Evolutionary conservation across 1,140 invertebrate genomes (phyloP).

Genomic region (Coptotermes formosanus): DNA sequence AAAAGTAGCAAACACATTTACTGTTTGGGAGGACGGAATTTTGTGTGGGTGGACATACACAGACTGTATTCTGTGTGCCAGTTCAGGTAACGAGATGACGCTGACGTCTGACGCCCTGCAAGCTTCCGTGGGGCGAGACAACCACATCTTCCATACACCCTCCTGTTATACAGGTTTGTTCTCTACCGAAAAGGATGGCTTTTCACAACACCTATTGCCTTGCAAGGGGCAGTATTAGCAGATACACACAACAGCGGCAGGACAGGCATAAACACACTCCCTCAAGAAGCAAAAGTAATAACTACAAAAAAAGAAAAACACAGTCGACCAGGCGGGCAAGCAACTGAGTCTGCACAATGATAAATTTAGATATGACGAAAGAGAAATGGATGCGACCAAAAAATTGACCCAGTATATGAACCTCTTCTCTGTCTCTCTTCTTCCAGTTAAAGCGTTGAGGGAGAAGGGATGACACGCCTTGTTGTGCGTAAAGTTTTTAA

Average conservation of each 20-base stretch:
- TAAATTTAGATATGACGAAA: conserved; percentile 30
- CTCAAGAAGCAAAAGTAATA: background rate
- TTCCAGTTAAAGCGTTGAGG: background rate
- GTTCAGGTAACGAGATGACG: too few relatives aligned
- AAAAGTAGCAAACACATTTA: too few relatives aligned
- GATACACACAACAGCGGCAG: background rate
- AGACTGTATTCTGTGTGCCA: too few relatives aligned
- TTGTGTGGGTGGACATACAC: too few relatives aligned
- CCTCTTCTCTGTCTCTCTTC: background rate
- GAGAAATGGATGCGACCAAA: conserved; percentile 11
- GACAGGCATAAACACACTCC: background rate
- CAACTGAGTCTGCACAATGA: background rate
- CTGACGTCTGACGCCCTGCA: too few relatives aligned
- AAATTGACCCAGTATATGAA: conserved; percentile 24
- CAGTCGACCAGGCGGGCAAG: background rate
- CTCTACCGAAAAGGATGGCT: too few relatives aligned
- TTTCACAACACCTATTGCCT: too few relatives aligned
- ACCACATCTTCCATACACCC: too few relatives aligned
- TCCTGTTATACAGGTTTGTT: too few relatives aligned
- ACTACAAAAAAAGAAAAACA: background rate
- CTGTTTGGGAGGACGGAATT: too few relatives aligned
- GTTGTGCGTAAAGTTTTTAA: background rate
- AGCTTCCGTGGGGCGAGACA: too few relatives aligned
- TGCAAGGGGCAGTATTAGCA: background rate
- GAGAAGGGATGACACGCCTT: background rate